Conservation (phyloP, 2,888 invertebrate genomes). For the Oscheius myriophilus region DNA sequence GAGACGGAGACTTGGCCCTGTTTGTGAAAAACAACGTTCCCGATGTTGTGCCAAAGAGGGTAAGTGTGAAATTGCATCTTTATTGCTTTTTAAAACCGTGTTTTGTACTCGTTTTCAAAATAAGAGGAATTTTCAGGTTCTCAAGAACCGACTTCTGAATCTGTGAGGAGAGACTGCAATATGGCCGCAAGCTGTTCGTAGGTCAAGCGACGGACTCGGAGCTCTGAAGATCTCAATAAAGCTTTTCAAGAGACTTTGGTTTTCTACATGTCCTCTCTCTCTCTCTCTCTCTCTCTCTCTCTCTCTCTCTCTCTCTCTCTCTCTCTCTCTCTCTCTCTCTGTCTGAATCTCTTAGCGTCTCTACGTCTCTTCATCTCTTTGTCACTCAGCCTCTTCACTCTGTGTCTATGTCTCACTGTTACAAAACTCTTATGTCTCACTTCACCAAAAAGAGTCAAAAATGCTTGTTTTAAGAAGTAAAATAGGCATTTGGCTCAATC, state of each 20-base stretch:
- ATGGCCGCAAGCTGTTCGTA: conserved; percentile 23
- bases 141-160: conserved; percentile 3
- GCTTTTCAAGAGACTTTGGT: not conserved
- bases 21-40: conserved; percentile 24
- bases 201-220: conserved; percentile 22
- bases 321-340: no score
- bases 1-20: conserved; percentile 7
- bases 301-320: no score
- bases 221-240: conserved; percentile 6
- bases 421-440: no score
- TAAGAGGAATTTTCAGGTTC: conserved; percentile 20
- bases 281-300: not conserved
- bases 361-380: no score
- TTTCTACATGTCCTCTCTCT: not conserved
- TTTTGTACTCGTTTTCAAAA: not conserved
- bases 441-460: no score
- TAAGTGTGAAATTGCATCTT: not conserved
- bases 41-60: conserved; percentile 9
- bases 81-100: not conserved
- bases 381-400: no score
- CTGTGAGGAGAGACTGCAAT: conserved; percentile 12
- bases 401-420: no score
- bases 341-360: no score
- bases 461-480: no score
- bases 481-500: no score